Conservation (phyloP, 2,888 invertebrate genomes). For the Callyntrura sp. region DNA sequence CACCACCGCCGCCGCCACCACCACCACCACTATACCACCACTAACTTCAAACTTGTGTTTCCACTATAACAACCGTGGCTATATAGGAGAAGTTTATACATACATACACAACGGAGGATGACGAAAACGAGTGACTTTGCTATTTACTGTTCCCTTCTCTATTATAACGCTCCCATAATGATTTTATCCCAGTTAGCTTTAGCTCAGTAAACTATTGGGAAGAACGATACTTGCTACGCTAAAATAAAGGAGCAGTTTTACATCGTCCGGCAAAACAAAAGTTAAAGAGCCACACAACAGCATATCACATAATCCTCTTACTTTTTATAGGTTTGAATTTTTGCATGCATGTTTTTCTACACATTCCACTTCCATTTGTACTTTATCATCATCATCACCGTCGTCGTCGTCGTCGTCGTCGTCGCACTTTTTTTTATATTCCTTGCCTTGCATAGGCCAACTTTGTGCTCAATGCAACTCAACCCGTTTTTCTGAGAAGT, state of each 20-base stretch:
- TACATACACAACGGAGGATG: too few relatives aligned
- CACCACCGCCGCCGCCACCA: neutral
- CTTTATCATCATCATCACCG: too few relatives aligned
- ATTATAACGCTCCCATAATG: constrained; percentile 12
- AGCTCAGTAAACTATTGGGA: constrained; percentile 40
- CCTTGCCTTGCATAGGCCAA: constrained; percentile 34
- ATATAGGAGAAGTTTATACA: neutral
- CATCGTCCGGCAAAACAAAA: constrained; percentile 19
- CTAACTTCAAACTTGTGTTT: neutral
- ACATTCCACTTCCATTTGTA: constrained; percentile 33
- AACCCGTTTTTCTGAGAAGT: constrained; percentile 58
- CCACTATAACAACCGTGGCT: too few relatives aligned
- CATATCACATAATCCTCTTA: neutral
- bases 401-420: neutral
- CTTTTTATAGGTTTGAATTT: neutral
- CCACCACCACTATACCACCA: neutral
- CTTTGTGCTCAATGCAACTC: constrained; percentile 37
- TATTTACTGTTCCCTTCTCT: constrained; percentile 1
- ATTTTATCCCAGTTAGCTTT: constrained; percentile 55
- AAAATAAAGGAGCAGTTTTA: constrained; percentile 3
- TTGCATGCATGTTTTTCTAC: neutral
- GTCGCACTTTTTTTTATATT: constrained; percentile 12
- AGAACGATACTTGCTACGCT: neutral
- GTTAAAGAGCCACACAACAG: constrained; percentile 28
- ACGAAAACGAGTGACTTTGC: neutral